Evolutionary conservation across 2,888 invertebrate genomes (phyloP), one percentile per base, ranked within the genome.

Genomic region (Apomyelois bistriatella): DNA sequence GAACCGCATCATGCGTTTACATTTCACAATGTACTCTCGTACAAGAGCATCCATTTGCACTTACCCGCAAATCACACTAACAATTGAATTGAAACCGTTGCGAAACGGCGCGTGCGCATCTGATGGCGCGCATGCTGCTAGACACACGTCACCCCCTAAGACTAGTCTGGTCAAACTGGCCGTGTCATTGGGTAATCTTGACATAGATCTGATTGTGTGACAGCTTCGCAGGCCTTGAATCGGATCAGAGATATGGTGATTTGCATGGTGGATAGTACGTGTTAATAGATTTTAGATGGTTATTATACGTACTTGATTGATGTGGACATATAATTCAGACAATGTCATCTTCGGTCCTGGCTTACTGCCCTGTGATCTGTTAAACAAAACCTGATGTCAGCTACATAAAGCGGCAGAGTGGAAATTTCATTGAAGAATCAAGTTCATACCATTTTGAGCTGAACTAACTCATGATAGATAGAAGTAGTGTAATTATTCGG

Each of bases 1-100:
- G 22, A 22, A 43, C 12, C 28, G 28, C 30, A 43, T 43, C 43
- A 15, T 43, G 28, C 28, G 30, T 43, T 13, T 3, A 22, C 22
- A 41, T 41, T 41, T 43, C 43, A 8, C 28, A 30, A 43, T 43
- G n/a, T 30, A 38, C n/a, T 43, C 43, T 28, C 30, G 12, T 30
- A 52, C 22, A 22, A 22, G 22, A 22, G 28, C 37, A 53, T 48
- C 47, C 60, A 68, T 68, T 72, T 54, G 60, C 70, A 67, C 61
- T 58, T 64, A 57, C 57, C 66, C 73, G 71, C 68, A 66, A 76
- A 70, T 74, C 59, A 65, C 70, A 76, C 69, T 67, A 64, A 70
- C 72, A 68, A 65, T 64, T 59, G 60, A 54, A 37, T 12, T 43
- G n/a, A n/a, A 12, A 13, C 17, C 13, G 37, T 35, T 22, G 38